Evolutionary conservation across 2,888 invertebrate genomes (phyloP), one percentile per base, ranked within the genome.

Genomic region (Sclerodermus sp.): DNA sequence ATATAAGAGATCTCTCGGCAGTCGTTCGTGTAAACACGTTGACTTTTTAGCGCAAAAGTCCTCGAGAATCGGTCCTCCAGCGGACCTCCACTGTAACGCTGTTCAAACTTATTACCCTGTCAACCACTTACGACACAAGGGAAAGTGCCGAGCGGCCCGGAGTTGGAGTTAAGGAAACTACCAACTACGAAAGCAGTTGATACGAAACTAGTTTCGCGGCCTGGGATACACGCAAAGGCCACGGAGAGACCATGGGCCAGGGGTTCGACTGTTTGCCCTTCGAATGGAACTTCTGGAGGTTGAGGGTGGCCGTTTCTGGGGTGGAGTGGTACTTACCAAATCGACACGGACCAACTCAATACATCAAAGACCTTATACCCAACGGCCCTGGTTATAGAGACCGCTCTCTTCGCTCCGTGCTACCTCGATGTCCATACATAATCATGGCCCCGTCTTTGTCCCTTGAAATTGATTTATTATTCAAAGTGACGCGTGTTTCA

Each of bases 391-490:
- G 58, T 65, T 64, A 64, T 64, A 63, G 60, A 62, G 60, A 64
- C 59, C 60, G 58, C 60, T 58, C 60, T 57, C 56, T 49, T 51
- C 48, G 53, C 62, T 56, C 57, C 47, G 53, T 55, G 55, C 66
- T 60, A 67, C 64, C 63, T 54, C 70, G 66, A 71, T 72, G 70
- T 68, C 74, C 72, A 77, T 77, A 71, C 77, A 77, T 77, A 77
- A 77, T 77, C 75, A 75, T 74, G 70, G 42, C 68, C 66, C 67
- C 70, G 75, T 75, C 76, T 76, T 76, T 76, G 77, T 75, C 71
- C 71, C 71, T 68, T 72, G 74, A 77, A 77, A 77, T 77, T 77
- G 77, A 77, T 77, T 77, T 77, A 77, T 77, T 77, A 77, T 77
- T 77, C 77, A 77, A 77, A 77, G 76, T 70, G 73, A 75, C 73